Evolutionary conservation across 2,888 invertebrate species (phyloP).

Genomic region (Xestia sexstrigata): DNA sequence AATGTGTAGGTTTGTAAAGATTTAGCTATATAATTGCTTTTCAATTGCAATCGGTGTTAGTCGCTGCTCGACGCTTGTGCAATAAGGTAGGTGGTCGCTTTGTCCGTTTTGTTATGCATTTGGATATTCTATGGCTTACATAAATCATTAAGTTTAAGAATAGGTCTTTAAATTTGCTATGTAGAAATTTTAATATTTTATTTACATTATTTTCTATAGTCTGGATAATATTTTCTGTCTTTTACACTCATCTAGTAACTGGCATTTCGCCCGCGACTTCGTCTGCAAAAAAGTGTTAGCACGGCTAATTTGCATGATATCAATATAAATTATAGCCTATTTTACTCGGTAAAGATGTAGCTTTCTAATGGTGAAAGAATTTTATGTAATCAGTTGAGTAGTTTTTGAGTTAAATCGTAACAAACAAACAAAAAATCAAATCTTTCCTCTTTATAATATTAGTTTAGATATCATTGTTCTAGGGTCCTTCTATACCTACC

Average conservation of each 20-base stretch:
- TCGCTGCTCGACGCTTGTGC: constrained; percentile 23
- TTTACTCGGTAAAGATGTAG: too few species aligned
- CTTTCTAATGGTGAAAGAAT: too few species aligned
- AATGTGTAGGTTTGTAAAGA: constrained; percentile 21
- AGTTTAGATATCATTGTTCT: too few species aligned
- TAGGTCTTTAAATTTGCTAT: background rate
- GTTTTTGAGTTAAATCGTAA: too few species aligned
- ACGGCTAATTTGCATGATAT: too few species aligned
- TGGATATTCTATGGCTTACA: background rate
- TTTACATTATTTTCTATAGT: background rate
- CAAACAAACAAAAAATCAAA: too few species aligned
- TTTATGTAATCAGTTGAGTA: too few species aligned
- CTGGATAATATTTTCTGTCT: background rate
- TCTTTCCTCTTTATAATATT: too few species aligned
- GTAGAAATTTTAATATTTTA: background rate
- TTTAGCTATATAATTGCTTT: constrained; percentile 47
- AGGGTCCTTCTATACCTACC: background rate
- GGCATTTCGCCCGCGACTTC: too few species aligned
- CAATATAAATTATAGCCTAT: too few species aligned
- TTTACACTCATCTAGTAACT: too few species aligned
- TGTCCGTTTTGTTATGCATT: background rate
- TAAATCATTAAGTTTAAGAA: background rate
- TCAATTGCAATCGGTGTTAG: constrained; percentile 30
- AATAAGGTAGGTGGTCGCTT: constrained; percentile 43
- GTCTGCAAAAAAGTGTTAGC: too few species aligned